phyloP scores from a whole-genome alignment of 2,888 invertebrate genomes.

The Halocaridina rubra region DNA sequence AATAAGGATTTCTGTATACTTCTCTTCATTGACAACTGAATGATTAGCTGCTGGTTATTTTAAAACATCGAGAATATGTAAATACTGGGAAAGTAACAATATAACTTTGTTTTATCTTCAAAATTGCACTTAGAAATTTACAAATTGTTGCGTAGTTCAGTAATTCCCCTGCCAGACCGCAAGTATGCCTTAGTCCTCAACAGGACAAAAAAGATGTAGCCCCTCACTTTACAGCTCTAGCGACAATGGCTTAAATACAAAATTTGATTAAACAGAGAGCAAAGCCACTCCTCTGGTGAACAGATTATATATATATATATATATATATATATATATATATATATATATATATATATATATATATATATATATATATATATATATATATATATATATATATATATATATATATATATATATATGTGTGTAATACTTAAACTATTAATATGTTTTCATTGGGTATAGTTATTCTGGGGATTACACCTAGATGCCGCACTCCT shows the following conservation, averaged over 20 bases:
- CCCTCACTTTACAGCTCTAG: not conserved
- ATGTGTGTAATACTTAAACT: not conserved
- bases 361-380: constrained; percentile 26
- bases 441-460: not conserved
- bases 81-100: constrained; percentile 18
- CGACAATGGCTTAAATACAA: constrained; percentile 40
- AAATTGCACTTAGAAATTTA: constrained; percentile 59
- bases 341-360: constrained; percentile 37
- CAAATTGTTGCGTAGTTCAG: constrained; percentile 54
- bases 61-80: constrained; percentile 42
- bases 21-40: not conserved
- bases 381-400: constrained; percentile 48
- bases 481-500: constrained; percentile 26
- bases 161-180: not conserved
- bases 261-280: constrained; percentile 52
- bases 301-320: constrained; percentile 38
- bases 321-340: constrained; percentile 38
- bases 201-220: constrained; percentile 2
- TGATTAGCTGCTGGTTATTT: not conserved
- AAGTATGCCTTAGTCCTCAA: not conserved
- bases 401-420: constrained; percentile 44
- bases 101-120: constrained; percentile 28
- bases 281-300: constrained; percentile 31
- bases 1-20: not conserved
- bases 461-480: constrained; percentile 1